Evolutionary conservation across 1,140 invertebrate species (phyloP), one percentile per base, ranked within the genome.

Genomic region (Belonocnema kinseyi): DNA sequence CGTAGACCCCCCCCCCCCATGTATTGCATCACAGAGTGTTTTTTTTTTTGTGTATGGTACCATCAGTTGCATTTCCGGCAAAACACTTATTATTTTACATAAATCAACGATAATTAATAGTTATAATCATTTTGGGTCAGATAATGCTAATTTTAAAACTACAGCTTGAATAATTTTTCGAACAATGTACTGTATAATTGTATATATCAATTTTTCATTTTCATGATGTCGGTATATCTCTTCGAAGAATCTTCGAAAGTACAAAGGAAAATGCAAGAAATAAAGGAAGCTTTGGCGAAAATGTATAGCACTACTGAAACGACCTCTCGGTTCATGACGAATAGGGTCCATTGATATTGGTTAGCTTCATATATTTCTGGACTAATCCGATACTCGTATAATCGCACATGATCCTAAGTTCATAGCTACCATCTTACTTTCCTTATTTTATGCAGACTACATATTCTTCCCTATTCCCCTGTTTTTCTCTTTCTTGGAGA

Each of bases 301-400:
- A 56, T 19, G 17, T 21, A 54, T 54, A 56, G 53, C 19, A 54
- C 14, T 19, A 19, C 21, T 56, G 21, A 56, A 56, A 19, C 54
- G 21, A 56, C 21, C 21, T 56, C 54, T 21, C 17, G 54, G 54
- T 56, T 21, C 17, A 21, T 56, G 54, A 56, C 54, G 54, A 56
- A 56, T 56, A n/a, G 54, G 17, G 54, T 19, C n/a, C 54, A 56
- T 56, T 19, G 54, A 56, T 56, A 56, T 19, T 56, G 54, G 54
- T 56, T 56, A 56, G 17, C 54, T 56, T 56, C 54, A 56, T 56
- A 56, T 56, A 56, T 56, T 56, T 56, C 17, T 19, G 17, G 54
- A 56, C 19, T 56, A 21, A 56, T 56, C n/a, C 54, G 54, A 56
- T 56, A 56, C 13, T 19, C 19, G 40, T 11, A 46, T 8, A 46